Evolutionary conservation across 2,797 vertebrate species (phyloP), one percentile per base, ranked within the genome.

Genomic region (Chaetophractus vellerosus): DNA sequence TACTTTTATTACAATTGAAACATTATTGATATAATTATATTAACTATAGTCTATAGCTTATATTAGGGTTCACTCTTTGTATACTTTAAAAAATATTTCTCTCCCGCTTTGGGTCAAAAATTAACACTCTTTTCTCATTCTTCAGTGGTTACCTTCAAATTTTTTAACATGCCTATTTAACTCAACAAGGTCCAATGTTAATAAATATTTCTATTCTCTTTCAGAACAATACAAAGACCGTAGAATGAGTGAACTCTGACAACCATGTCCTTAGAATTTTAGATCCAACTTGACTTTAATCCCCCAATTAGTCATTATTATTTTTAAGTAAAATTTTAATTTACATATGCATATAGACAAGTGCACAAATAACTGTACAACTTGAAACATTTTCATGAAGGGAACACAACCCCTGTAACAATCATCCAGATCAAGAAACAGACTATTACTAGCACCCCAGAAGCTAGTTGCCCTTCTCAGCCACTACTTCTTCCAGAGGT

Each of bases 241-340:
- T 19, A 69, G 55, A 69, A 79, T 79, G 38, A 55, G 63, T 87
- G 31, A 82, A 48, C 28, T 86, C 21, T 55, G 69, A 41, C 45
- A 63, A 71, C 15, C 2, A 5, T 28, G 33, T 36, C 26, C 55
- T 41, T 64, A 90, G 28, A 68, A 80, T 79, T 90, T 80, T 76
- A 86, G 41, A 68, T 90, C 23, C 23, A 41, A 55, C 26, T 38
- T 38, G 8, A 48, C 87, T 90, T 76, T 55, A 82, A 55, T 69
- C n/a, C 31, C 26, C 24, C 7, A 80, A 55, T n/a, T 88, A 69
- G 61, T 78, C 52, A 79, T 74, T 61, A 57, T 55, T 81, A 64
- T 72, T 81, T 72, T 81, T 68, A 88, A 71, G 45, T 33, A 88
- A 82, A 95, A 41, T 50, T 75, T 85, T 50, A 68, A 74, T 85